These are phyloP conservation scores for Enteromius trimaculatus DNA, from an alignment of 2,797 vertebrate genomes.

Conservation along the genomic window DNA sequence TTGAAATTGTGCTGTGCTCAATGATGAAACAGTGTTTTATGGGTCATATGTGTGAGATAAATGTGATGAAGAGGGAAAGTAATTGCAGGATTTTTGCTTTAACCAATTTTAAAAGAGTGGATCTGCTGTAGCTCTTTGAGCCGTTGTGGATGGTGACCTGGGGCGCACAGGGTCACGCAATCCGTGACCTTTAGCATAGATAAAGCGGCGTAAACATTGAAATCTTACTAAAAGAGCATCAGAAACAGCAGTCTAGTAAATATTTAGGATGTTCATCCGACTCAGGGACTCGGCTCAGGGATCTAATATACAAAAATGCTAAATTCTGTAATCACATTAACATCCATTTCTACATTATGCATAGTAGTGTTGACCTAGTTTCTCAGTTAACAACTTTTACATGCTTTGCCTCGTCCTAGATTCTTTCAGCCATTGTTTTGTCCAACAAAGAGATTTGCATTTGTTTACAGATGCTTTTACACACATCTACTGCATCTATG, in stretches of 20 bases:
- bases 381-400: constrained; percentile 5
- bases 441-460: background rate
- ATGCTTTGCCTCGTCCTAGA: background rate
- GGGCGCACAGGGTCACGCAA: constrained; percentile 2
- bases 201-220: background rate
- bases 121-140: background rate
- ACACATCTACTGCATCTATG: background rate
- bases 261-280: background rate
- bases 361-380: constrained; percentile 2
- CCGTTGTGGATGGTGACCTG: background rate
- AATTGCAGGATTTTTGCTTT: background rate
- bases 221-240: background rate
- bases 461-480: background rate
- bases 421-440: constrained; percentile 2
- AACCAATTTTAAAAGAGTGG: background rate
- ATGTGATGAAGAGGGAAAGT: background rate
- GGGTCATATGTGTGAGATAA: background rate
- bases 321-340: background rate
- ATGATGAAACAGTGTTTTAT: background rate
- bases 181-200: constrained; percentile 20
- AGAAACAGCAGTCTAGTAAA: background rate
- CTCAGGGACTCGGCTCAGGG: too few relatives aligned
- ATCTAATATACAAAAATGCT: background rate
- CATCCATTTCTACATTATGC: background rate
- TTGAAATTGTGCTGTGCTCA: background rate